phyloP scores from a whole-genome alignment of 2,888 invertebrate species.

The Platerodrilus igneus region DNA sequence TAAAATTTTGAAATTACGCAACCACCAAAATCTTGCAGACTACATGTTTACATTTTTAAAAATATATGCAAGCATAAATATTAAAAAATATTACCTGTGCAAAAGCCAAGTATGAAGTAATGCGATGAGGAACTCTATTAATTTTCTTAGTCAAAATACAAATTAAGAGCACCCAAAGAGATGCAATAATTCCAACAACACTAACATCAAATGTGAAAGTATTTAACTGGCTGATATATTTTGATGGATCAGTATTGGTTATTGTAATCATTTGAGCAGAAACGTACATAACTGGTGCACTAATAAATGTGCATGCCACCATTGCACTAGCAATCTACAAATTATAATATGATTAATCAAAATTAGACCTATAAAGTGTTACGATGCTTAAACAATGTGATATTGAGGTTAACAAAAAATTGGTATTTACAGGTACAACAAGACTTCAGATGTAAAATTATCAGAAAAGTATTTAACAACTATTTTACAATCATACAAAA shows the following conservation, averaged over 20 bases:
- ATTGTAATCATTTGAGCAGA: slow-evolving; percentile 89
- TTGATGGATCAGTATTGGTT: slow-evolving; percentile 62
- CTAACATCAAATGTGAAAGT: slow-evolving; percentile 80
- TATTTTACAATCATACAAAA: too few species aligned
- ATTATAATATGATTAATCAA: slow-evolving; percentile 6
- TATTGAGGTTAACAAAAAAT: too few species aligned
- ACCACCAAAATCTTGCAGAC: too few species aligned
- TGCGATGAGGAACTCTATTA: slow-evolving; percentile 73
- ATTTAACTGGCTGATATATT: slow-evolving; percentile 73
- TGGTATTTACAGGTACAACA: too few species aligned
- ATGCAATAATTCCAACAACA: slow-evolving; percentile 70
- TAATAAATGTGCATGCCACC: slow-evolving; percentile 91
- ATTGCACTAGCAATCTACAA: slow-evolving; percentile 84
- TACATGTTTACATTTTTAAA: too few species aligned
- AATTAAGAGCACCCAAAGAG: slow-evolving; percentile 72
- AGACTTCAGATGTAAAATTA: too few species aligned
- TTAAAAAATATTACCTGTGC: too few species aligned
- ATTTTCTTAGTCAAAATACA: slow-evolving; percentile 72
- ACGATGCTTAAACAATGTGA: too few species aligned
- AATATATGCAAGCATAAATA: too few species aligned
- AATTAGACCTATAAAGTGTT: too few species aligned
- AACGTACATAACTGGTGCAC: slow-evolving; percentile 92
- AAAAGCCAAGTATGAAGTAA: slow-evolving; percentile 71
- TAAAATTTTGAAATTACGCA: too few species aligned
- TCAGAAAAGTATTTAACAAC: too few species aligned